These are phyloP conservation scores for Trachemys scripta DNA, from an alignment of 2,113 vertebrate species.

Conservation along the genomic window DNA sequence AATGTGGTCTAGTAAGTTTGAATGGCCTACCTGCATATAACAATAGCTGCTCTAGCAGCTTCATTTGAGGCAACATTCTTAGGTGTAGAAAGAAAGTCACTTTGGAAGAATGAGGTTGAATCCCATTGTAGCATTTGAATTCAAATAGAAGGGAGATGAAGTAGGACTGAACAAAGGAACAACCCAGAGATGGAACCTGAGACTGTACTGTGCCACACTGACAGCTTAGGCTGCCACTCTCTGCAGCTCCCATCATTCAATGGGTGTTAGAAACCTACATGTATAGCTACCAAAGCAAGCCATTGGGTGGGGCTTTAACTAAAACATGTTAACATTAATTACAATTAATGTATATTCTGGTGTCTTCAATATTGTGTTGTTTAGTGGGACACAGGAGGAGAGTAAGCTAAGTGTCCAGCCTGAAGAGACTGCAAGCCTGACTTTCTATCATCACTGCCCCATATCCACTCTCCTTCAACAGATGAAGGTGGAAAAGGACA, in stretches of 20 bases:
- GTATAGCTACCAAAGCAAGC: not conserved
- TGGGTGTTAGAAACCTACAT: not conserved
- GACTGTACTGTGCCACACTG: not conserved
- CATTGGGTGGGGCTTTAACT: not conserved
- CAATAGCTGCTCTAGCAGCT: not conserved
- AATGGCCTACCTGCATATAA: not conserved
- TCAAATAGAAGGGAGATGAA: not conserved
- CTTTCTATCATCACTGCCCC: not conserved
- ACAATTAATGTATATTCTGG: not conserved
- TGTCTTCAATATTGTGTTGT: not conserved
- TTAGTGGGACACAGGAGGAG: not conserved
- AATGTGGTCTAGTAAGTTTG: not conserved
- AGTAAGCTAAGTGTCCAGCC: not conserved
- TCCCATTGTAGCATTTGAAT: not conserved
- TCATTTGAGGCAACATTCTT: not conserved
- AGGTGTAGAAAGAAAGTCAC: not conserved
- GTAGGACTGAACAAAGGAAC: not conserved
- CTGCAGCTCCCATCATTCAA: not conserved
- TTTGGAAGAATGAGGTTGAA: not conserved
- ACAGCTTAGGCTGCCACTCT: not conserved
- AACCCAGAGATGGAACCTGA: not conserved
- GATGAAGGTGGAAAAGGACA: constrained; percentile 9
- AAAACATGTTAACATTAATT: not conserved
- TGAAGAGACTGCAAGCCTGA: not conserved
- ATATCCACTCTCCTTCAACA: not conserved